These are phyloP conservation scores for Puntigrus tetrazona DNA, from an alignment of 2,113 vertebrate species.

Conservation along the genomic window DNA sequence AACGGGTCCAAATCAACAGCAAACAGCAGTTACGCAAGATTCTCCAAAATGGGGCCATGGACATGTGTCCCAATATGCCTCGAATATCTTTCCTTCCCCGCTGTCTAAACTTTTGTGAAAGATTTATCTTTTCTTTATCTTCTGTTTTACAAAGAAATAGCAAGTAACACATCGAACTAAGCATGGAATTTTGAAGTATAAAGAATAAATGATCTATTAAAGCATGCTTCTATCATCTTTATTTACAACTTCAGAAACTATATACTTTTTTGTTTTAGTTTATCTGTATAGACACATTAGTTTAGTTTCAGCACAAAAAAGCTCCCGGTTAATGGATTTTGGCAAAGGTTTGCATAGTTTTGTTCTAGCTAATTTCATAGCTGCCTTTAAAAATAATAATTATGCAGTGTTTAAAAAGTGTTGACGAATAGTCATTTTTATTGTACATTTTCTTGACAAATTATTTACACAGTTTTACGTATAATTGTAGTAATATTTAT, in stretches of 20 bases:
- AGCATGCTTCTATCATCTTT: too few relatives aligned
- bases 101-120: not conserved
- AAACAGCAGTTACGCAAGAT: slow-evolving; percentile 35
- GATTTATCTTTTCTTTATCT: too few relatives aligned
- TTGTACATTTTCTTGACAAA: too few relatives aligned
- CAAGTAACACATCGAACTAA: too few relatives aligned
- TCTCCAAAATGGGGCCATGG: not conserved
- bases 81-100: not conserved
- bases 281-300: not conserved
- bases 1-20: slow-evolving; percentile 4
- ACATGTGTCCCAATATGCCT: not conserved
- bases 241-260: too few relatives aligned
- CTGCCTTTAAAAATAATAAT: too few relatives aligned
- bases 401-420: too few relatives aligned
- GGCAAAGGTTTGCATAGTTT: not conserved
- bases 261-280: not conserved
- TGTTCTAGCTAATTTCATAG: not conserved
- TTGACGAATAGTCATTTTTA: too few relatives aligned
- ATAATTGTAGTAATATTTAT: too few relatives aligned
- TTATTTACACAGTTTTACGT: too few relatives aligned
- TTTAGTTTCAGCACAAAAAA: not conserved
- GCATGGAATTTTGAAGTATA: not conserved
- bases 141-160: too few relatives aligned
- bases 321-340: not conserved
- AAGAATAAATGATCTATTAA: too few relatives aligned